Conservation (phyloP, 2,113 vertebrate genomes). For the Hystrix cristata region DNA sequence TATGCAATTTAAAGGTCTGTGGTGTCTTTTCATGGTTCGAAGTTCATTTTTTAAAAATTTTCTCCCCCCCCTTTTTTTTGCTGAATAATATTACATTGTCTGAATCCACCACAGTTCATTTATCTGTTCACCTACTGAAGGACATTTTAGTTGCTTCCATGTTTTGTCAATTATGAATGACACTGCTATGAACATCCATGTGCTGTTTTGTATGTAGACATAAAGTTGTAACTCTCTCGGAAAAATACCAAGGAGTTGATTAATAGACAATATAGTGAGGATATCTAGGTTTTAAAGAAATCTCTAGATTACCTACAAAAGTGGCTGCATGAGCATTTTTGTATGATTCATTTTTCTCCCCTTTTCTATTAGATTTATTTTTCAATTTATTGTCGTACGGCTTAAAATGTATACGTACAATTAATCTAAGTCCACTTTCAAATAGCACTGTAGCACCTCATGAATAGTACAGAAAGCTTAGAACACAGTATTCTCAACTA, state of each 20-base stretch:
- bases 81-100: background rate
- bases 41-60: background rate
- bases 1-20: background rate
- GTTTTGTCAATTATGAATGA: background rate
- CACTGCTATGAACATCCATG: background rate
- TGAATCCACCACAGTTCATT: background rate
- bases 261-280: background rate
- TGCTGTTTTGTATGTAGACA: background rate
- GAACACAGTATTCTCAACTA: background rate
- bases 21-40: background rate
- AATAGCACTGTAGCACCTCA: background rate
- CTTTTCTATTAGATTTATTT: background rate
- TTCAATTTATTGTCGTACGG: background rate
- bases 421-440: background rate
- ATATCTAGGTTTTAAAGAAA: background rate
- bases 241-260: background rate
- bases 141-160: background rate
- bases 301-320: background rate
- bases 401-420: background rate
- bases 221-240: background rate
- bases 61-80: background rate
- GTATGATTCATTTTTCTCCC: background rate
- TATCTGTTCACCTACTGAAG: background rate
- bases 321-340: background rate
- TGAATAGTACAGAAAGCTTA: background rate